These are phyloP conservation scores for Mungos mungo DNA, from an alignment of 2,113 vertebrate genomes.

Conservation along the genomic window DNA sequence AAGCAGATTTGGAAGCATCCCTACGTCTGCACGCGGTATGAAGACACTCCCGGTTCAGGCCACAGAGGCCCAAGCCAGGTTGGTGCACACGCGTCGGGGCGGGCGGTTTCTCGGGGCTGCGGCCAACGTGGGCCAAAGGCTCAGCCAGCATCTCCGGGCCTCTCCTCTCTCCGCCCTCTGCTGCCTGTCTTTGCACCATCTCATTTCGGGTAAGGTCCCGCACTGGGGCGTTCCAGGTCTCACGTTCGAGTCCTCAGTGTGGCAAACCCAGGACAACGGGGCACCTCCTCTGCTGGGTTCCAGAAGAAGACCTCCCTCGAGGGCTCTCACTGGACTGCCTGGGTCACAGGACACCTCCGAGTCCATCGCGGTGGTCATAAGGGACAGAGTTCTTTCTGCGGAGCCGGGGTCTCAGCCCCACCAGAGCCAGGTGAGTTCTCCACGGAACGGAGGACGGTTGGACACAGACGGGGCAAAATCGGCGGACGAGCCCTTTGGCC, in stretches of 20 bases:
- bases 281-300: neutral
- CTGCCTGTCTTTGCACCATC: neutral
- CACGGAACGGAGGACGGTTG: neutral
- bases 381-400: neutral
- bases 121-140: no score
- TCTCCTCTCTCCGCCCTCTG: neutral
- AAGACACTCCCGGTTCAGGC: neutral
- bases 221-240: neutral
- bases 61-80: neutral
- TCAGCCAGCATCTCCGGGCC: neutral
- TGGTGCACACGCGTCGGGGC: accelerated
- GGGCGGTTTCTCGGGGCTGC: neutral
- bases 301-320: neutral
- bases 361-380: neutral
- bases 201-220: neutral
- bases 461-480: no score
- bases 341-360: neutral
- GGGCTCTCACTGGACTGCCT: neutral
- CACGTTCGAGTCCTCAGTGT: neutral
- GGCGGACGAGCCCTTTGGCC: accelerated
- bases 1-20: neutral
- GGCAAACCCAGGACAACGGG: neutral
- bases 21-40: neutral
- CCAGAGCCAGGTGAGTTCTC: no score
- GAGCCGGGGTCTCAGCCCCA: neutral